phyloP scores from a whole-genome alignment of 2,797 vertebrate species.

The Cottoperca gobio region DNA sequence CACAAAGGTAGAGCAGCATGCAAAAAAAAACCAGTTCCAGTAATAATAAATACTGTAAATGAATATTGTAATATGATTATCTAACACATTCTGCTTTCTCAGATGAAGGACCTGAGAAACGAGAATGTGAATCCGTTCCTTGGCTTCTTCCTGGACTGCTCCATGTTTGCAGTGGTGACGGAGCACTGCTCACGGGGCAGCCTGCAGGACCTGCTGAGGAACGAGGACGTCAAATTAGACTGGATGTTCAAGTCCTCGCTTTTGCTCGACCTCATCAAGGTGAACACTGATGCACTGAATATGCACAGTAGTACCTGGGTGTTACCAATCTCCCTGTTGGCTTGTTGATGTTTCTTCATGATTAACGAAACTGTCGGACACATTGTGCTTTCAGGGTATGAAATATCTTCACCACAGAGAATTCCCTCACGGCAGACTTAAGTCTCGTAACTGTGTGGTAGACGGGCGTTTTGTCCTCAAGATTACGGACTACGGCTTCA shows the following conservation, averaged over 20 bases:
- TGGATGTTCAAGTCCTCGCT: slow-evolving; percentile 93
- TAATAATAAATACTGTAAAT: neutral
- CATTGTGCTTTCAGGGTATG: slow-evolving; percentile 86
- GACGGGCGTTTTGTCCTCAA: slow-evolving; percentile 94
- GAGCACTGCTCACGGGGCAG: slow-evolving; percentile 90
- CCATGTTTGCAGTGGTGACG: slow-evolving; percentile 87
- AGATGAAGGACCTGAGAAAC: slow-evolving; percentile 91
- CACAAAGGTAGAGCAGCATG: slow-evolving; percentile 85
- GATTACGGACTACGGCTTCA: slow-evolving; percentile 93
- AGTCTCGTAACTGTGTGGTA: slow-evolving; percentile 94
- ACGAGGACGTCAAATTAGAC: slow-evolving; percentile 89
- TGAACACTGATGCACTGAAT: slow-evolving; percentile 34
- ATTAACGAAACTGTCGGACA: slow-evolving; percentile 6
- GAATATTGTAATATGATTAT: neutral
- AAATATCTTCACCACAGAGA: slow-evolving; percentile 93
- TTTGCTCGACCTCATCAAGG: slow-evolving; percentile 89
- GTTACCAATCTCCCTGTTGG: neutral
- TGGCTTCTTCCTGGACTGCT: slow-evolving; percentile 86
- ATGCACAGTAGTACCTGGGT: neutral
- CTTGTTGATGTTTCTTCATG: neutral
- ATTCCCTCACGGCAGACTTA: slow-evolving; percentile 91
- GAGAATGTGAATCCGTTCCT: slow-evolving; percentile 90
- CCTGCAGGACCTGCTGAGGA: slow-evolving; percentile 88
- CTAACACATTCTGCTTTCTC: slow-evolving; percentile 5
- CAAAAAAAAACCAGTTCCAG: neutral